Evolutionary conservation across 2,888 invertebrate species (phyloP).

Genomic region (Dynastes tityus): DNA sequence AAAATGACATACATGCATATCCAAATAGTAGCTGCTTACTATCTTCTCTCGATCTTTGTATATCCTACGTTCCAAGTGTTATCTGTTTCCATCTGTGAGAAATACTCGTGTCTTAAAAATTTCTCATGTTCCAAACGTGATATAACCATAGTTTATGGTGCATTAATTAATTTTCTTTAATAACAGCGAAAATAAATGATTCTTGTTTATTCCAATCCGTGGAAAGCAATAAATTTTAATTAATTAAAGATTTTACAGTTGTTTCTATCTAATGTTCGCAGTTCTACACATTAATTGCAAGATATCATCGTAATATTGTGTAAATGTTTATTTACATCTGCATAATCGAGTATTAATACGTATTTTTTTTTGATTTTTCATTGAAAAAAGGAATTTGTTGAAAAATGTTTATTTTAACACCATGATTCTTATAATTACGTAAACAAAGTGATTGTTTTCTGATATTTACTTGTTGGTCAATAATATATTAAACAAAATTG

Average conservation of each 20-base stretch:
- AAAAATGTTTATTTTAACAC: no score
- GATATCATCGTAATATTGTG: no score
- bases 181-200: background rate
- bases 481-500: no score
- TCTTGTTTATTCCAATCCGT: conserved; percentile 16
- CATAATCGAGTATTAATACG: no score
- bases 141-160: conserved; percentile 38
- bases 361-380: no score
- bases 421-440: no score
- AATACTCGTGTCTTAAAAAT: conserved; percentile 16
- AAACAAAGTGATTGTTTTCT: no score
- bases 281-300: no score
- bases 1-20: conserved; percentile 50
- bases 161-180: conserved; percentile 12
- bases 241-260: conserved; percentile 4
- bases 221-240: conserved; percentile 21
- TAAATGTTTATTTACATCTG: no score
- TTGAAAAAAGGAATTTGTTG: no score
- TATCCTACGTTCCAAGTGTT: conserved; percentile 44
- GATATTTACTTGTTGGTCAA: no score
- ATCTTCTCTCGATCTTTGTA: background rate
- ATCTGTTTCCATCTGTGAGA: conserved; percentile 32
- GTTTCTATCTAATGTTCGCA: background rate
- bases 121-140: conserved; percentile 27
- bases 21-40: conserved; percentile 3